Evolutionary conservation across 2,888 invertebrate species (phyloP).

Genomic region (Pachydiplax longipennis): DNA sequence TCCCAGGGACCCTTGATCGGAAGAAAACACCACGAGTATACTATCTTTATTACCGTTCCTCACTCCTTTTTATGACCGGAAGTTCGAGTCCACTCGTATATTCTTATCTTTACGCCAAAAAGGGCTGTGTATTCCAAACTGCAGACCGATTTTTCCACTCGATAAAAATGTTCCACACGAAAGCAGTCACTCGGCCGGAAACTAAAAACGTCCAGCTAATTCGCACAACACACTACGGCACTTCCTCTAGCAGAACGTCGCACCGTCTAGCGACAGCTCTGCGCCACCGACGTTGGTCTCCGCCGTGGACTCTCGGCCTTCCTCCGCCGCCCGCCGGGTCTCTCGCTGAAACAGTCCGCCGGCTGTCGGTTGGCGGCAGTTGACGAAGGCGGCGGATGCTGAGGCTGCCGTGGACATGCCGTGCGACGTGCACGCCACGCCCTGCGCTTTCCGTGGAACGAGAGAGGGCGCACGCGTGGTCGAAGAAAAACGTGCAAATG

Average conservation of each 20-base stretch:
- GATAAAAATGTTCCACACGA: background rate
- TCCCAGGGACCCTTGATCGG: background rate
- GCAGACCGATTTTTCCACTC: background rate
- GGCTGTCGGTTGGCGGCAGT: background rate
- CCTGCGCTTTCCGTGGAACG: background rate
- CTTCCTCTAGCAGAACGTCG: background rate
- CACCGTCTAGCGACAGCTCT: background rate
- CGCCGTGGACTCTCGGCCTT: background rate
- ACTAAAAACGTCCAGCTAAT: background rate
- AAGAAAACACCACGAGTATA: background rate
- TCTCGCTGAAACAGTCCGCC: slow-evolving; percentile 6
- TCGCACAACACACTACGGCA: background rate
- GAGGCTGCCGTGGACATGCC: slow-evolving; percentile 4
- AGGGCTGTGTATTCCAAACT: background rate
- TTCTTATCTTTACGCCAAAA: background rate
- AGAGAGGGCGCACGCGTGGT: background rate
- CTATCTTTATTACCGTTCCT: background rate
- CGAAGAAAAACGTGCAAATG: background rate
- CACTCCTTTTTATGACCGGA: background rate
- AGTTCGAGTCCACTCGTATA: background rate
- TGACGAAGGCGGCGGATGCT: background rate
- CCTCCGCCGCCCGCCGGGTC: background rate
- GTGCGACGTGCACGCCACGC: background rate
- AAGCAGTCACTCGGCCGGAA: background rate
- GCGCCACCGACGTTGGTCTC: background rate